These are phyloP conservation scores for Fulmarus glacialis DNA, from an alignment of 2,113 vertebrate genomes.

Conservation along the genomic window DNA sequence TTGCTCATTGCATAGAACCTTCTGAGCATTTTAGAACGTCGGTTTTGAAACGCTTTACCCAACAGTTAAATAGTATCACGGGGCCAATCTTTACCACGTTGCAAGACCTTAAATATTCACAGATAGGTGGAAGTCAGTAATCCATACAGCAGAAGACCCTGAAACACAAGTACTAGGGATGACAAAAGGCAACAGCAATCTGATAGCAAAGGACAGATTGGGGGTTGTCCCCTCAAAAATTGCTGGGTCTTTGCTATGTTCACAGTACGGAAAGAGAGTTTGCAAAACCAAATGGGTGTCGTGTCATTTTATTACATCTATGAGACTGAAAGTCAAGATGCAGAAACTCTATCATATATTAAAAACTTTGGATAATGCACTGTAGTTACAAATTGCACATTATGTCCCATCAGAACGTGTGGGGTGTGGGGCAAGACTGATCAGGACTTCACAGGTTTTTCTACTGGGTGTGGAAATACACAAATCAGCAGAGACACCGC, in stretches of 20 bases:
- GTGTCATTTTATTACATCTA: fast-evolving
- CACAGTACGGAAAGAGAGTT: not conserved
- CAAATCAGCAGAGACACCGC: not conserved
- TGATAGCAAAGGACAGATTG: not conserved
- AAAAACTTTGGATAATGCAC: not conserved
- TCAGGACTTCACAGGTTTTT: not conserved
- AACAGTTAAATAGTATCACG: not conserved
- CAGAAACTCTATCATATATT: not conserved
- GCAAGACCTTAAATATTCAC: not conserved
- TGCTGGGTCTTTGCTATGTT: not conserved
- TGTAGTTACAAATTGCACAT: not conserved
- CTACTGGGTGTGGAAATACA: not conserved
- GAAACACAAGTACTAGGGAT: not conserved
- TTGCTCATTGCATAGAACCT: not conserved
- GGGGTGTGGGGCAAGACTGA: not conserved
- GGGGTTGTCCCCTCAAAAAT: not conserved
- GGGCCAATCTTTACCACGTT: fast-evolving
- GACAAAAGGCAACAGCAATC: not conserved
- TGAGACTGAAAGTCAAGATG: not conserved
- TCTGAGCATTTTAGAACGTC: fast-evolving
- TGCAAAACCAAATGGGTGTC: not conserved
- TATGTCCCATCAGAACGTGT: not conserved
- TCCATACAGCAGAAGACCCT: not conserved
- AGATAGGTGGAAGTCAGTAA: not conserved
- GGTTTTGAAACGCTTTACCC: not conserved